Base-by-base conservation (phyloP, 2,888 invertebrate genomes). In the Epistrophe grossulariae region DNA sequence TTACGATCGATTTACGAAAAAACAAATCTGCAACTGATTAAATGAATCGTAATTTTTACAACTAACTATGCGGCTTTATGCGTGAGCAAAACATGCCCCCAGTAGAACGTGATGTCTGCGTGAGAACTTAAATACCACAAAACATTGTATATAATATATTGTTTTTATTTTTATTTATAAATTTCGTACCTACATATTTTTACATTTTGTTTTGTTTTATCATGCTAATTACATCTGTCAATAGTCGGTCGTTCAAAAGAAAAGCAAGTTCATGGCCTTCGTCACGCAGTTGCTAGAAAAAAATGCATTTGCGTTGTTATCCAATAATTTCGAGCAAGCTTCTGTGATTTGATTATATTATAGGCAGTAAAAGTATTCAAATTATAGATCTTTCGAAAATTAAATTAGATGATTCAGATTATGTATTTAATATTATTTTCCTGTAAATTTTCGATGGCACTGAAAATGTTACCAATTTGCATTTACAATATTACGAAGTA, bases 201-300 rank as follows among this genome's bases (percentile, higher is more conserved):
- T 35, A 52, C n/a, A 31, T 35, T 24, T 24, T 24, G n/a, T 45
- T 48, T 57, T 43, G 19, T 43, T 35, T 48, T 48, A 40, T 13
- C 17, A 28, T 68, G 45, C 48, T 60, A 60, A 73, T 60, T 15
- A 55, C 38, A 68, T 60, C 43, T 57, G 43, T 17, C 15, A 15
- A 24, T 24, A 50, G 35, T 38, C 50, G 35, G 31, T 17, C 17
- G 11, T 48, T 66, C 66, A 28, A 31, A 40, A 19, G 40, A 80
- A 66, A 52, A 43, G 59, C 84, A 84, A 84, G 84, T 84, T 84
- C 84, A 80, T 13, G 84, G 84, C 28, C 68, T 38, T 40, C 11
- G 35, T 4, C 45, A 64, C 13, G 19, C 31, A 66, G 50, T 17
- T 35, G 48, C 19, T 50, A 45, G n/a, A 11, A 24, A 28, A n/a